Evolutionary conservation across 2,113 vertebrate genomes (phyloP).

Genomic region (Xenopus borealis): DNA sequence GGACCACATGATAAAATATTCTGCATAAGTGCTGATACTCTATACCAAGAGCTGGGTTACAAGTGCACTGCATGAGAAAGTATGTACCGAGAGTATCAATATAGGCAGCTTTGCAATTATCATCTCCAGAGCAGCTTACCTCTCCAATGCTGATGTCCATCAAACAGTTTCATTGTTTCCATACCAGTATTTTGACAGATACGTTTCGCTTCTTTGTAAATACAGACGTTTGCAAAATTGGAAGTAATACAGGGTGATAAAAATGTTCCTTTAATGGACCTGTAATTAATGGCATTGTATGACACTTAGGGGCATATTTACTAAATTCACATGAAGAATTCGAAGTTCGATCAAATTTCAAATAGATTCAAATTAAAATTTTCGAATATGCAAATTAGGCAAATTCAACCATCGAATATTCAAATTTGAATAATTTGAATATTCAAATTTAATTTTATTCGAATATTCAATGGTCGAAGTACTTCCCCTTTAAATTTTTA

Average conservation of each 20-base stretch:
- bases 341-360: too few species aligned
- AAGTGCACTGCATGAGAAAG: slow-evolving; percentile 74
- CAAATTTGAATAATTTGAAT: too few species aligned
- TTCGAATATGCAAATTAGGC: too few species aligned
- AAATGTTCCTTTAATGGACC: too few species aligned
- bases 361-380: too few species aligned
- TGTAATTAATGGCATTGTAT: too few species aligned
- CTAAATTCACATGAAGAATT: too few species aligned
- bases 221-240: neutral
- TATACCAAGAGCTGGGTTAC: slow-evolving; percentile 51
- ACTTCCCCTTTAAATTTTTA: too few species aligned
- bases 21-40: slow-evolving; percentile 63
- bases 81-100: slow-evolving; percentile 70
- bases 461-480: too few species aligned
- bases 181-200: slow-evolving; percentile 79
- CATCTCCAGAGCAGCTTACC: slow-evolving; percentile 61
- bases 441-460: too few species aligned
- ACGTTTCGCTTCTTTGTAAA: slow-evolving; percentile 57
- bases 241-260: neutral
- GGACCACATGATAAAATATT: slow-evolving; percentile 71
- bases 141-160: slow-evolving; percentile 58
- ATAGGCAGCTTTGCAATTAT: slow-evolving; percentile 79
- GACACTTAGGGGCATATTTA: too few species aligned
- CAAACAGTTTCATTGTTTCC: slow-evolving; percentile 63
- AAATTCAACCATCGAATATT: too few species aligned